These are phyloP conservation scores for Asobara japonica DNA, from an alignment of 1,140 invertebrate genomes.

Conservation along the genomic window DNA sequence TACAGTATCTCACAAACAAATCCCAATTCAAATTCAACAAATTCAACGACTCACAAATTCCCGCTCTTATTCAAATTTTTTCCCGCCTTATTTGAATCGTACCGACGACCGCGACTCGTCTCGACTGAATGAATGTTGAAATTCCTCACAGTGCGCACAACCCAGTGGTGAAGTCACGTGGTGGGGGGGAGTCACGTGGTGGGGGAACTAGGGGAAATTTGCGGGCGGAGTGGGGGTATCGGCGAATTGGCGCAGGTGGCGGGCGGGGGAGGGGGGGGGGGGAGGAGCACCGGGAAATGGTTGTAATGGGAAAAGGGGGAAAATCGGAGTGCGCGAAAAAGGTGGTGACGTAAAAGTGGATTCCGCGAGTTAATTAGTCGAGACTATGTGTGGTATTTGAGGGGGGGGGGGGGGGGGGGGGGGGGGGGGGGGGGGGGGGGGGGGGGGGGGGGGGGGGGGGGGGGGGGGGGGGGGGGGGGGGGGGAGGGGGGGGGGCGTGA, in stretches of 20 bases:
- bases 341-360: slow-evolving; percentile 5
- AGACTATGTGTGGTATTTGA: not conserved
- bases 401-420: not conserved
- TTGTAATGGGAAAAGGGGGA: not conserved
- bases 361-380: not conserved
- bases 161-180: not conserved
- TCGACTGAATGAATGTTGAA: slow-evolving; percentile 46
- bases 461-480: not conserved
- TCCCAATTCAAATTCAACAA: too few relatives aligned
- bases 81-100: too few relatives aligned
- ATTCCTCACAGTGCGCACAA: slow-evolving; percentile 22
- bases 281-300: slow-evolving; percentile 6
- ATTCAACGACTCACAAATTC: too few relatives aligned
- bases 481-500: not conserved
- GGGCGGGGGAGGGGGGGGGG: not conserved
- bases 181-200: not conserved
- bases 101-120: slow-evolving; percentile 33
- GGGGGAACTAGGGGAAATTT: slow-evolving; percentile 35
- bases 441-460: not conserved
- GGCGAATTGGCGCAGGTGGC: slow-evolving; percentile 3
- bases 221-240: not conserved
- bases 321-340: not conserved
- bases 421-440: not conserved
- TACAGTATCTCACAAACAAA: too few relatives aligned
- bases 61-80: too few relatives aligned